A percentile compares a stretch with the other conserved stretches of the same genome.
phyloP scores from a whole-genome alignment of 2,888 invertebrate genomes.

The Dasypogon diadema region DNA sequence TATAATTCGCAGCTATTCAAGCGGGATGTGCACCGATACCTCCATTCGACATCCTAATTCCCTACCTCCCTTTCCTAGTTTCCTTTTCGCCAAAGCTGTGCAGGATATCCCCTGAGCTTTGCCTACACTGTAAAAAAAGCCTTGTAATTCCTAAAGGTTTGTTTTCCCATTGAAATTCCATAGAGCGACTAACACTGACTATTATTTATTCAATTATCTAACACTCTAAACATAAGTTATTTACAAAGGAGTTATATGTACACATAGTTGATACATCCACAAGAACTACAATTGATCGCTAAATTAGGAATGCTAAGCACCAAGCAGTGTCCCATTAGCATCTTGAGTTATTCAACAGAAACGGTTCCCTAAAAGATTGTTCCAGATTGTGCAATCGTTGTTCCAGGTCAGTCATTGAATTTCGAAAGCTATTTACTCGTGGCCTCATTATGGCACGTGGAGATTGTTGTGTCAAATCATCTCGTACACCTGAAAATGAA shows the following conservation, averaged over 20 bases:
- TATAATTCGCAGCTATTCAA: no score
- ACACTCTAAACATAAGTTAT: background rate
- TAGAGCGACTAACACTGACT: no score
- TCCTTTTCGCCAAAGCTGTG: no score
- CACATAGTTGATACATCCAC: background rate
- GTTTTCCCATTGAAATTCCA: no score
- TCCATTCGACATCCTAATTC: no score
- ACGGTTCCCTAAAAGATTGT: conserved; percentile 62
- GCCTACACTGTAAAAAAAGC: no score
- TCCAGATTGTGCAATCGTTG: conserved; percentile 67
- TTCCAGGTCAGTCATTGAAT: conserved; percentile 68
- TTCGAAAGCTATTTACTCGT: conserved; percentile 65
- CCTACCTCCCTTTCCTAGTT: no score
- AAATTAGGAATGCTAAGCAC: conserved; percentile 12
- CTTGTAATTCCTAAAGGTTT: no score
- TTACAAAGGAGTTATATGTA: background rate
- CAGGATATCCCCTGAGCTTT: no score
- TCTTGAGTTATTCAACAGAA: conserved; percentile 65
- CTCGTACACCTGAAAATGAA: conserved; percentile 68
- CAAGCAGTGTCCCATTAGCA: conserved; percentile 55
- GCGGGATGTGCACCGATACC: no score
- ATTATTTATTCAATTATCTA: no score
- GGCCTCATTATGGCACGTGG: conserved; percentile 65
- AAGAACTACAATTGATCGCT: background rate
- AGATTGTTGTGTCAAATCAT: conserved; percentile 66